These are phyloP conservation scores for Drosophila villosipedis DNA, from an alignment of 2,888 invertebrate species.

Conservation along the genomic window DNA sequence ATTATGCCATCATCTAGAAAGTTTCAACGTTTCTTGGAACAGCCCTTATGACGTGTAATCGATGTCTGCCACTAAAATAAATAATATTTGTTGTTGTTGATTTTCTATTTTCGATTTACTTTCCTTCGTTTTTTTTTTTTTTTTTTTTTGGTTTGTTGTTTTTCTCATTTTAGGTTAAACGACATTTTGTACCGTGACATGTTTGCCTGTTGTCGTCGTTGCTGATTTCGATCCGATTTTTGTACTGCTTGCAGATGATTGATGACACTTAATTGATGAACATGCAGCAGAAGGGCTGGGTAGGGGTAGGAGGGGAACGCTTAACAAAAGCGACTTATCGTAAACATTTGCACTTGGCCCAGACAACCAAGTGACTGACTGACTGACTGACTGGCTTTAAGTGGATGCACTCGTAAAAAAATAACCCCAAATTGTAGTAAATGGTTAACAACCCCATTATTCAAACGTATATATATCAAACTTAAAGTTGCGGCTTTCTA, in stretches of 20 bases:
- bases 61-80: slow-evolving; percentile 60
- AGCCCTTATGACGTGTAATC: slow-evolving; percentile 25
- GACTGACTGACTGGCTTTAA: slow-evolving; percentile 57
- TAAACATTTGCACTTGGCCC: slow-evolving; percentile 59
- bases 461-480: background rate
- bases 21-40: slow-evolving; percentile 24
- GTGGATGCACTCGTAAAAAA: slow-evolving; percentile 22
- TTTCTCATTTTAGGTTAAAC: slow-evolving; percentile 76
- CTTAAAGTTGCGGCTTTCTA: background rate
- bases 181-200: slow-evolving; percentile 82
- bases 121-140: background rate
- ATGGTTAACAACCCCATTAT: background rate
- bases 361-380: slow-evolving; percentile 15
- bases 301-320: background rate
- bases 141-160: background rate
- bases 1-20: background rate
- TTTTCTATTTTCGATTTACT: background rate
- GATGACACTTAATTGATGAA: slow-evolving; percentile 83
- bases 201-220: slow-evolving; percentile 68
- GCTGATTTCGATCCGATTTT: slow-evolving; percentile 61
- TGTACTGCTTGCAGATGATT: slow-evolving; percentile 72
- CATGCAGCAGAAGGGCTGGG: slow-evolving; percentile 20
- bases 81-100: slow-evolving; percentile 63
- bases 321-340: slow-evolving; percentile 29
- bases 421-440: background rate